phyloP scores from a whole-genome alignment of 1,140 invertebrate genomes.

The Campoletis sonorensis region DNA sequence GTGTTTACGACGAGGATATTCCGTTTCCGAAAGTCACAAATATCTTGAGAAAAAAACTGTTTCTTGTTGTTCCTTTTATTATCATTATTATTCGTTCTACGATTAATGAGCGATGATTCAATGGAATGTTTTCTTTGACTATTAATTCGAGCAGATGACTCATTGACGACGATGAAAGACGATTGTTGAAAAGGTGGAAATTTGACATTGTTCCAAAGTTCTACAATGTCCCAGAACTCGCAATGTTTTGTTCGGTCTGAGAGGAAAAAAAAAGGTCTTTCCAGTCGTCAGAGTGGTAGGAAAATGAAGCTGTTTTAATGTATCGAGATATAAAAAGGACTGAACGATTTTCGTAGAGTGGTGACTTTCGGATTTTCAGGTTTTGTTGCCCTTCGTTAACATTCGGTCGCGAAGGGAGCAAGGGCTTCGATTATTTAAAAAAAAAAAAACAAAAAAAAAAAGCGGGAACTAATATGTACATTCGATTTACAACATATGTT shows the following conservation, averaged over 20 bases:
- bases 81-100: neutral
- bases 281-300: too few relatives aligned
- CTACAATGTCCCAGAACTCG: too few relatives aligned
- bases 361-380: neutral
- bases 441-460: too few relatives aligned
- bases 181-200: neutral
- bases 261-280: neutral
- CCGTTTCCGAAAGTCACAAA: neutral
- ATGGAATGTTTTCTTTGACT: neutral
- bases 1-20: neutral
- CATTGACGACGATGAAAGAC: neutral
- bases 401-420: neutral
- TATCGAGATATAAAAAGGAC: too few relatives aligned
- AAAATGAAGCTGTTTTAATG: too few relatives aligned
- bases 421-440: neutral
- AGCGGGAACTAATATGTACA: slow-evolving; percentile 59
- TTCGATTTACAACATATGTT: slow-evolving; percentile 64
- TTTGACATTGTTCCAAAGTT: too few relatives aligned
- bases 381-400: neutral
- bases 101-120: neutral
- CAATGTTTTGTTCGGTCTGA: neutral
- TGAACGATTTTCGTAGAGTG: neutral
- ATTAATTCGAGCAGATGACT: neutral
- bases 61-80: neutral
- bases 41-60: neutral